phyloP scores from a whole-genome alignment of 2,797 vertebrate species.

The Stomatorhinus walkeri region DNA sequence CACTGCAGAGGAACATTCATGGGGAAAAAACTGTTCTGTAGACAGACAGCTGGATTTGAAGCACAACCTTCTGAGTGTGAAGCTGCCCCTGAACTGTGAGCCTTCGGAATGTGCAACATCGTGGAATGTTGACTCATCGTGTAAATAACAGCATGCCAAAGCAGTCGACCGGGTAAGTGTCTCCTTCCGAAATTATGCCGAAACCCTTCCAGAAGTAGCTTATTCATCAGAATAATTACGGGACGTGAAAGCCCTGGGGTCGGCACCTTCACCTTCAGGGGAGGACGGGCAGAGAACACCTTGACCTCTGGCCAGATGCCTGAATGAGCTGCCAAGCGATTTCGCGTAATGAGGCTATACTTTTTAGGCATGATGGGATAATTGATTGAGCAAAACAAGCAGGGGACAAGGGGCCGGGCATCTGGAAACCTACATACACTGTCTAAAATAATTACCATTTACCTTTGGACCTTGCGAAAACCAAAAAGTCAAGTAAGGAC shows the following conservation, averaged over 20 bases:
- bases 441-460: background rate
- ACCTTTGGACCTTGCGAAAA: constrained; percentile 2
- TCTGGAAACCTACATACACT: background rate
- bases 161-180: background rate
- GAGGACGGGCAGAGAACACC: background rate
- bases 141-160: background rate
- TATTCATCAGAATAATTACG: constrained; percentile 10
- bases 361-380: background rate
- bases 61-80: background rate
- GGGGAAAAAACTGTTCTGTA: background rate
- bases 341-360: background rate
- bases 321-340: background rate
- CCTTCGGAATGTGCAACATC: background rate
- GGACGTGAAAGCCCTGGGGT: background rate
- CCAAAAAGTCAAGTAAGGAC: background rate
- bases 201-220: constrained; percentile 4
- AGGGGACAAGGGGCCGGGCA: background rate
- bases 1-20: background rate
- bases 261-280: background rate
- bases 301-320: constrained; percentile 3
- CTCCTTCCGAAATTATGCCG: background rate
- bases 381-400: background rate
- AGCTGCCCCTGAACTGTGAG: background rate
- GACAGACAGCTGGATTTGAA: background rate
- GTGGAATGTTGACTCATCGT: background rate